Evolutionary conservation across 2,888 invertebrate genomes (phyloP), one percentile per base, ranked within the genome.

Genomic region (Athalia cordata): DNA sequence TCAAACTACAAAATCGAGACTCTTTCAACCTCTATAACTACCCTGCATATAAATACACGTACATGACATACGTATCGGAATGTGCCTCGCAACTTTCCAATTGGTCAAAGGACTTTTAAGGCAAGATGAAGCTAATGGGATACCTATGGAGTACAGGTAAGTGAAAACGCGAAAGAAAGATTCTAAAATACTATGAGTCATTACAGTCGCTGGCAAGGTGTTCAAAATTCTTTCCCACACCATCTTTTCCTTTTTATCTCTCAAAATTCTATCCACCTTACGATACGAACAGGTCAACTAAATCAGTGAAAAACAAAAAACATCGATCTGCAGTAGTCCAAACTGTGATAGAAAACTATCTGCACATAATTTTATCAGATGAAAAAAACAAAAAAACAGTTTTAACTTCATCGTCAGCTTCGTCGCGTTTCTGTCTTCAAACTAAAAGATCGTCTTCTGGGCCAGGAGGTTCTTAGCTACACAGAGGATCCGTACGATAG

Each of bases 61-160:
- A 11, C 4, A 13, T 13, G 15, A 11, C 1, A 13, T 57, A 29
- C 43, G 15, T 62, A 9, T 49, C 49, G 66, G 47, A 49, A 49
- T 49, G 49, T 66, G 66, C n/a, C 47, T 15, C 9, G 66, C 49
- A 29, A 66, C 66, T 66, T 66, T 66, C 66, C 49, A 66, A 66
- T 66, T 15, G 15, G 66, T 66, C 66, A 49, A 66, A 49, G 66
- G 66, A 66, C 66, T 13, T 66, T 66, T 66, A 47, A 66, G 47
- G 29, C 29, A 29, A 29, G 29, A 29, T 29, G 29, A 29, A 29
- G 29, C 29, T 29, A 29, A 29, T 47, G n/a, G 8, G 7, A 66
- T 66, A 49, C n/a, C n/a, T 3, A n/a, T n/a, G 13, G 49, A 15
- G 8, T 49, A 49, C 13, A 45, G 49, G 47, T 66, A 13, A 66